These are phyloP conservation scores for Plagodis pulveraria DNA, from an alignment of 2,888 invertebrate genomes.

Conservation along the genomic window DNA sequence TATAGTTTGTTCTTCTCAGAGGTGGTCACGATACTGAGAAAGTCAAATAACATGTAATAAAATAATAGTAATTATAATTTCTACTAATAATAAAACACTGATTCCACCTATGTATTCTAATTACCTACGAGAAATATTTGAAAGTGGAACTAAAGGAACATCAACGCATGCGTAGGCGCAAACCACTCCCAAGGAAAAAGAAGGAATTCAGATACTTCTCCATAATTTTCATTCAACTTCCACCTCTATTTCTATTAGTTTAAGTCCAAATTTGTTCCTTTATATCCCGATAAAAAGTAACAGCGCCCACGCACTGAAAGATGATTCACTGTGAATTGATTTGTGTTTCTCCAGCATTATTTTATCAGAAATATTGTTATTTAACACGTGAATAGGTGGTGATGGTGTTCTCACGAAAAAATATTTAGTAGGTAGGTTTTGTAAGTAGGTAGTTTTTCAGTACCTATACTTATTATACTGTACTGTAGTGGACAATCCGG, in stretches of 20 bases:
- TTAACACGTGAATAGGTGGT: constrained; percentile 21
- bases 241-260: constrained; percentile 15
- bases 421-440: neutral
- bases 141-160: too few relatives aligned
- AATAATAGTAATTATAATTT: too few relatives aligned
- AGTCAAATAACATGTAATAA: too few relatives aligned
- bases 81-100: too few relatives aligned
- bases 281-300: constrained; percentile 9
- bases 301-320: constrained; percentile 48
- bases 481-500: too few relatives aligned
- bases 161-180: constrained; percentile 14
- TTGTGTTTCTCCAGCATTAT: constrained; percentile 35
- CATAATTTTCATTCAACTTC: constrained; percentile 5
- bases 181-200: constrained; percentile 16
- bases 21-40: too few relatives aligned
- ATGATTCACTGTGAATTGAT: constrained; percentile 48
- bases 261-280: constrained; percentile 17
- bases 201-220: constrained; percentile 2
- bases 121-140: too few relatives aligned
- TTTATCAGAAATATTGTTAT: constrained; percentile 37
- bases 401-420: constrained; percentile 13
- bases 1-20: too few relatives aligned
- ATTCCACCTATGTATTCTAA: too few relatives aligned
- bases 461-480: too few relatives aligned
- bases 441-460: neutral